phyloP scores from a whole-genome alignment of 2,888 invertebrate genomes.

The Diarsia mendica region DNA sequence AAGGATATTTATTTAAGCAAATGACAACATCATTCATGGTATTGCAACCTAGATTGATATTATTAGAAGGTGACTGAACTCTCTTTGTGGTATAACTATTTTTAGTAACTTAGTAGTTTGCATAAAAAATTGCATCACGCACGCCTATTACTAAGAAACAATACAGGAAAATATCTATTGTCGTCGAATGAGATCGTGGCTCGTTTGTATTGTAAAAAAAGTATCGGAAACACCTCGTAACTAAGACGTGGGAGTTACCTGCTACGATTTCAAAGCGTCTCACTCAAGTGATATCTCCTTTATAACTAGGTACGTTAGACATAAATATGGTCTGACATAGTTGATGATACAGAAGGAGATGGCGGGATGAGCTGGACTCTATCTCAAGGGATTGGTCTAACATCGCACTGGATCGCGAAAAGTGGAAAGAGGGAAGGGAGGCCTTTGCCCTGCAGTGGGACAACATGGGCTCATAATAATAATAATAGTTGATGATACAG shows the following conservation, averaged over 20 bases:
- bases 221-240: slow-evolving; percentile 37
- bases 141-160: slow-evolving; percentile 9
- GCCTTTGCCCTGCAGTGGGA: no score
- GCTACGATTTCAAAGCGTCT: slow-evolving; percentile 55
- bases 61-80: slow-evolving; percentile 4
- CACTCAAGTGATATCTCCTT: no score
- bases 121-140: slow-evolving; percentile 17
- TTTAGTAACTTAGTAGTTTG: background rate
- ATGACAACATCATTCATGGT: background rate
- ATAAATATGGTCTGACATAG: slow-evolving; percentile 39
- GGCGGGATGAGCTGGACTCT: no score
- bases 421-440: no score
- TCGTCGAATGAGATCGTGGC: slow-evolving; percentile 33
- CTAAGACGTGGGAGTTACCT: slow-evolving; percentile 64
- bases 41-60: background rate
- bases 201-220: slow-evolving; percentile 39
- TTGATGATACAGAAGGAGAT: no score
- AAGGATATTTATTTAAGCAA: background rate
- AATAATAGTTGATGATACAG: no score
- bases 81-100: background rate
- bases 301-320: slow-evolving; percentile 3
- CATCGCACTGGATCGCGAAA: no score
- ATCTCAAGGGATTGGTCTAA: no score
- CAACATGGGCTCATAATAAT: no score
- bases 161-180: slow-evolving; percentile 43